These are phyloP conservation scores for Sylvilagus bachmani DNA, from an alignment of 2,113 vertebrate genomes.

Conservation along the genomic window DNA sequence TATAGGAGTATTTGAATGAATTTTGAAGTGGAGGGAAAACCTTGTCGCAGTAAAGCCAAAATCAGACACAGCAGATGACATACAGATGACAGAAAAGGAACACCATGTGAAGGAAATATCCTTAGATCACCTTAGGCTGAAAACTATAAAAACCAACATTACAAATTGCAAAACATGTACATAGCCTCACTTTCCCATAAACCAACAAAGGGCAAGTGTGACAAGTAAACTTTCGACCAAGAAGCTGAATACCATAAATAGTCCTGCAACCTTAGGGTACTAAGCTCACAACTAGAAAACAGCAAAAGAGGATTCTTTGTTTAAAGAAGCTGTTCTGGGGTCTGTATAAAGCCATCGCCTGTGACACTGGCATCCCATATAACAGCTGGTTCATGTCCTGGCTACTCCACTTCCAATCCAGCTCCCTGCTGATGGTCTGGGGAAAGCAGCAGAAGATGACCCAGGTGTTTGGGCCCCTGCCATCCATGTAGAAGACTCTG, in stretches of 20 bases:
- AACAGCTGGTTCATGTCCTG: too few relatives aligned
- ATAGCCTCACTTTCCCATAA: background rate
- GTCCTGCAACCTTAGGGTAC: background rate
- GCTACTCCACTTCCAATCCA: too few relatives aligned
- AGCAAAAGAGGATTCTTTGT: slow-evolving; percentile 35
- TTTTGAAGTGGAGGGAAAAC: slow-evolving; percentile 40
- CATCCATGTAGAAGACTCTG: too few relatives aligned
- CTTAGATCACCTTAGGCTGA: background rate
- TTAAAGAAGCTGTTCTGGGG: slow-evolving; percentile 19
- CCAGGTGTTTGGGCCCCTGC: too few relatives aligned
- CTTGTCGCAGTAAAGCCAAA: slow-evolving; percentile 39
- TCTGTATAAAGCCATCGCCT: too few relatives aligned
- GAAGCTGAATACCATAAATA: background rate
- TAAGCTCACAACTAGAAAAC: background rate
- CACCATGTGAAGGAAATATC: background rate
- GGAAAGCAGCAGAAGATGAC: too few relatives aligned
- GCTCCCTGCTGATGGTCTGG: too few relatives aligned
- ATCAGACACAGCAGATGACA: background rate
- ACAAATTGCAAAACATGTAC: background rate
- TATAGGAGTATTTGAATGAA: background rate
- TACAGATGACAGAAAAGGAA: background rate
- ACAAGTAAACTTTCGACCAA: slow-evolving; percentile 46
- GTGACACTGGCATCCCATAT: too few relatives aligned
- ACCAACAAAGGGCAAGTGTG: background rate
- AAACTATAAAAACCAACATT: background rate